A percentile compares a stretch with the other conserved stretches of the same genome.
Conservation (phyloP, 92 coral and sea anemone genomes). For the Umimayanthus chanpuru region DNA sequence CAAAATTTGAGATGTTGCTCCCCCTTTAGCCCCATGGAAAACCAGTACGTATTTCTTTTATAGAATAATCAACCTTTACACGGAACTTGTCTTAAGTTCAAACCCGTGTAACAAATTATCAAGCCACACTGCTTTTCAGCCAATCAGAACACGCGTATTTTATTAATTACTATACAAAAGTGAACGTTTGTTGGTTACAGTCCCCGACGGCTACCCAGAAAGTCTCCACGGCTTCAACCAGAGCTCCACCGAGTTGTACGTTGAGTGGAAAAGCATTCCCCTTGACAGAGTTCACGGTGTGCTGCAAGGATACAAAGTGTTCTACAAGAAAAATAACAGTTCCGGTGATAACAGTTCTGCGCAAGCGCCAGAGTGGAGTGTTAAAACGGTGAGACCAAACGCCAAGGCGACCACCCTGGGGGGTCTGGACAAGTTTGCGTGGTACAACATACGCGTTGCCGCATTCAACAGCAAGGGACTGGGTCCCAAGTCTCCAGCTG, state of each 20-base stretch:
- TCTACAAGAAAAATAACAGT: constrained; percentile 27
- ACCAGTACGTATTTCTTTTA: too few species aligned
- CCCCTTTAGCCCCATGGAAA: too few species aligned
- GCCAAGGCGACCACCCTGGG: constrained; percentile 53
- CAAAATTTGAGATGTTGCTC: too few species aligned
- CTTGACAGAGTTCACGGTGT: constrained; percentile 69
- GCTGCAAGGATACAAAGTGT: constrained; percentile 48
- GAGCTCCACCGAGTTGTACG: constrained; percentile 84
- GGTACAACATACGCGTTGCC: constrained; percentile 75
- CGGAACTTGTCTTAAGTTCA: too few species aligned
- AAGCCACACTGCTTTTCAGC: too few species aligned
- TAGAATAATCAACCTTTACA: too few species aligned
- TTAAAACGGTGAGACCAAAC: constrained; percentile 52
- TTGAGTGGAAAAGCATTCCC: constrained; percentile 80
- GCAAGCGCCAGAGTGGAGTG: background rate
- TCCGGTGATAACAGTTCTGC: background rate
- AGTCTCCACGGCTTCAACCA: constrained; percentile 68
- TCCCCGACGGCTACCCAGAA: constrained; percentile 69
- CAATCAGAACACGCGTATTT: too few species aligned
- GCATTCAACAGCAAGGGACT: constrained; percentile 88
- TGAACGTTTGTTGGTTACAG: constrained; percentile 45
- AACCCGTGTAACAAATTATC: too few species aligned
- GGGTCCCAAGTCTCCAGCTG: constrained; percentile 74
- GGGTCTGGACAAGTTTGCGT: constrained; percentile 67
- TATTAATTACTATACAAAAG: too few species aligned